Base-by-base conservation (phyloP, 2,888 invertebrate species). In the Gisinianus flammeolus region DNA sequence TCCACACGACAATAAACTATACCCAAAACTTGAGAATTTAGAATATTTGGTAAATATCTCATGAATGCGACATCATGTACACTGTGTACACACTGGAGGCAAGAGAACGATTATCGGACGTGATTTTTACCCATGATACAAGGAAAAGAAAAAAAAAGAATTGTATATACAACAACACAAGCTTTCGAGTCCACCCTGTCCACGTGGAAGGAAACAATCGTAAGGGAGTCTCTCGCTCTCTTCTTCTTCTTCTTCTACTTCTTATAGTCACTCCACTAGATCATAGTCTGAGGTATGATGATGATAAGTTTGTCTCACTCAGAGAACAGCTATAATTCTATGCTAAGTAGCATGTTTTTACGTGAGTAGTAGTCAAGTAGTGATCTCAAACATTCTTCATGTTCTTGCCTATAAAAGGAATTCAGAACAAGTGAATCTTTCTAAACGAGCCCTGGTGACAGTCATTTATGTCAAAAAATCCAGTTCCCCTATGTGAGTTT, bases 331-430 rank as follows among this genome's bases (percentile, higher is more conserved):
- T 73, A 73, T 73, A 73, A 73, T 73, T 62, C 73, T 73, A 62
- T 62, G 62, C 73, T 73, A 73, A 73, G 62, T 73, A 73, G 62
- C 64, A 24, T 73, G 33, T 73, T 62, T 58, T 26, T 4, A 62
- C 62, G 58, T 62, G 33, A 35, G 62, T 35, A 64, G 73, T 62
- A 70, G 54, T 24, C 44, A 44, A 44, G 6, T 2, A 44, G 44
- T 4, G 3, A 26, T 58, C 56, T 28, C 22, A 33, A 73, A 62
- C 31, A 62, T 72, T 72, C 62, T 33, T 73, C 35, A 22, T 62
- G 73, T 73, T 35, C 73, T 62, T 73, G 73, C 22, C 73, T 73
- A 62, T 73, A 73, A 62, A 73, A 62, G 73, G 71, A 35, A 62
- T 62, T 62, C 73, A 26, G 62, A 64, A 73, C 73, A 62, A 62